These are phyloP conservation scores for Mythimna impura DNA, from an alignment of 2,888 invertebrate species.

Conservation along the genomic window DNA sequence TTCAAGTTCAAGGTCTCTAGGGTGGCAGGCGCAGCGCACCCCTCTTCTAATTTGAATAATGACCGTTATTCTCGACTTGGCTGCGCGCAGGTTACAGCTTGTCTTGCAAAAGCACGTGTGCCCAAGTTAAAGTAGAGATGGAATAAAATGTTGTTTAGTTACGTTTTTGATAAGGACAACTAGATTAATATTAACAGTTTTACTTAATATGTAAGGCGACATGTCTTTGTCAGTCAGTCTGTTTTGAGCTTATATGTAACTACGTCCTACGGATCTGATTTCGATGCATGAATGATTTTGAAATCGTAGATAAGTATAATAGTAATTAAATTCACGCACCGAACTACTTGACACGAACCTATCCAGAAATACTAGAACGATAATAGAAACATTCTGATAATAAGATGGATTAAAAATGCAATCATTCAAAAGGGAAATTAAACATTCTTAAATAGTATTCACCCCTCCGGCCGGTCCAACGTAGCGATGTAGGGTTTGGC, in stretches of 20 bases:
- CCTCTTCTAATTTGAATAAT: constrained; percentile 30
- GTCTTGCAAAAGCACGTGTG: constrained; percentile 19
- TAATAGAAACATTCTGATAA: not conserved
- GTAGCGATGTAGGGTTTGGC: constrained; percentile 5
- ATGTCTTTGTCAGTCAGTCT: not conserved
- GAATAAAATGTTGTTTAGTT: not conserved
- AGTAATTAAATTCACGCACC: not conserved
- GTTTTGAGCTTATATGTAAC: not conserved
- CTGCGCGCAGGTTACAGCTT: not conserved
- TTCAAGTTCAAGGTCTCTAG: constrained; percentile 43
- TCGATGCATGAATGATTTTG: not conserved
- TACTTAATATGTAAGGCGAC: not conserved
- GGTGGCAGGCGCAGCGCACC: constrained; percentile 21
- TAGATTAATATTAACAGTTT: not conserved
- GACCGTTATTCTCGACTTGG: not conserved
- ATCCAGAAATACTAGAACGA: not conserved
- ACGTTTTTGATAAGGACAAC: not conserved
- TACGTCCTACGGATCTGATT: not conserved
- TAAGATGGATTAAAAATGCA: not conserved
- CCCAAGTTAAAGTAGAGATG: not conserved
- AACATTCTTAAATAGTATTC: not conserved
- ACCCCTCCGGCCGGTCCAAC: not conserved
- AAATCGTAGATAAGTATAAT: not conserved
- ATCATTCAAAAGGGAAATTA: constrained; percentile 4
- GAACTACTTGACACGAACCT: not conserved